Base-by-base conservation (phyloP, 2,113 vertebrate species). In the Myotis davidii region DNA sequence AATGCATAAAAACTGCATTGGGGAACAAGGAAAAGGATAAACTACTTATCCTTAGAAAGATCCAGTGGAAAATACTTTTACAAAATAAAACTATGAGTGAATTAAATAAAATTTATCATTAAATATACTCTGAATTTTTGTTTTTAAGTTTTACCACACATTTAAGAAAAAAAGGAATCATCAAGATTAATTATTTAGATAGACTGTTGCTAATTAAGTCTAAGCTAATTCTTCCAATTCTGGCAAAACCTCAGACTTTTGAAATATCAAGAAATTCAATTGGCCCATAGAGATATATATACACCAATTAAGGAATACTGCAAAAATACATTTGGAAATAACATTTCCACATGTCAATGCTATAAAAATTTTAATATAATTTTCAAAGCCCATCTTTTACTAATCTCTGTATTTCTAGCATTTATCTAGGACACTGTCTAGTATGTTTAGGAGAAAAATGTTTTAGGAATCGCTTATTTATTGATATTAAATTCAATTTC, bases 61-160 rank as follows among this genome's bases (percentile, higher is more conserved):
- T 82, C 12, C n/a, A 69, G n/a, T 67, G 27, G 45, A 86, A 90
- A 67, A 69, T 14, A 81, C n/a, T 29, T 86, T 70, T 86, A 39
- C 0, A 67, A 82, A 89, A 74, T 9, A 76, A 85, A 90, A 86
- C 17, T 34, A 2, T 85, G 34, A 82, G 21, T 42, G 4, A 25
- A 2, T 4, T 70, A 86, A 59, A 77, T 69, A 73, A 69, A 86
- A 76, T 61, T 42, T 65, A 70, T 52, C 69, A 92, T 76, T 87
- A 86, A 95, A 77, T 92, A 85, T 39, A 69, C 27, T 45, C 50
- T 82, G n/a, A 85, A 74, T 10, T 77, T 92, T 37, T 87, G 29
- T 78, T 85, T 79, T 88, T 42, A 87, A 77, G 23, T 73, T 93
- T 39, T 56, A 72, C 14, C 10, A 10, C 52, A 13, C 27, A 72